Conservation (phyloP, 2,888 invertebrate species). For the Cryptosula pallasiana region DNA sequence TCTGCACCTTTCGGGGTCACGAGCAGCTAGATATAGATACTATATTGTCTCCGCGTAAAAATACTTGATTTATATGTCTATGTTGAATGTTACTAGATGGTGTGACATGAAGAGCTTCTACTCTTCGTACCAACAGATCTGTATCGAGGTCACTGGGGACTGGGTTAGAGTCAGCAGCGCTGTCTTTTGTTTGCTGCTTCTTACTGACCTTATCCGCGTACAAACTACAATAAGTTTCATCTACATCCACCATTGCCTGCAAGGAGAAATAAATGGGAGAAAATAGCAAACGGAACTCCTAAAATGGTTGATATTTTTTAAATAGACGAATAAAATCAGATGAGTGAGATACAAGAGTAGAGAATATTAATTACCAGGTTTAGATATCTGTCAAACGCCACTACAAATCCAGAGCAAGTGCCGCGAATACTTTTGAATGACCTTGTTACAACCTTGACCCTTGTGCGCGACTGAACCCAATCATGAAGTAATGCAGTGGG, state of each 20-base stretch:
- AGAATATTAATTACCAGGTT: constrained; percentile 60
- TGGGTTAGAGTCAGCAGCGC: background rate
- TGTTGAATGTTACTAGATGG: background rate
- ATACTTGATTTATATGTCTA: background rate
- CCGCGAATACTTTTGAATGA: constrained; percentile 70
- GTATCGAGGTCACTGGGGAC: background rate
- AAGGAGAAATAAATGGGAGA: too few species aligned
- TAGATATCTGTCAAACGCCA: constrained; percentile 90
- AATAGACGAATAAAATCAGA: background rate
- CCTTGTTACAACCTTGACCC: constrained; percentile 68
- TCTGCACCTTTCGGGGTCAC: too few species aligned
- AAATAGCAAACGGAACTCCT: too few species aligned
- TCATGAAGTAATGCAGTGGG: constrained; percentile 40
- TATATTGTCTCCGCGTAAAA: background rate
- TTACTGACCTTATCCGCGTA: background rate
- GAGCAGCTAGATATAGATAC: background rate
- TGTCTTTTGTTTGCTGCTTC: background rate
- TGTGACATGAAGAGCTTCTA: background rate
- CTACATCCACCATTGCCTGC: constrained; percentile 69
- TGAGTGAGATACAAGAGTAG: background rate
- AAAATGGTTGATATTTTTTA: too few species aligned
- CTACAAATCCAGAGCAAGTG: constrained; percentile 69
- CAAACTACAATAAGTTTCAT: constrained; percentile 64
- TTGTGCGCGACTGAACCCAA: constrained; percentile 39
- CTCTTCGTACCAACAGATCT: background rate